phyloP scores from a whole-genome alignment of 2,888 invertebrate species.

The Lithosia quadra region DNA sequence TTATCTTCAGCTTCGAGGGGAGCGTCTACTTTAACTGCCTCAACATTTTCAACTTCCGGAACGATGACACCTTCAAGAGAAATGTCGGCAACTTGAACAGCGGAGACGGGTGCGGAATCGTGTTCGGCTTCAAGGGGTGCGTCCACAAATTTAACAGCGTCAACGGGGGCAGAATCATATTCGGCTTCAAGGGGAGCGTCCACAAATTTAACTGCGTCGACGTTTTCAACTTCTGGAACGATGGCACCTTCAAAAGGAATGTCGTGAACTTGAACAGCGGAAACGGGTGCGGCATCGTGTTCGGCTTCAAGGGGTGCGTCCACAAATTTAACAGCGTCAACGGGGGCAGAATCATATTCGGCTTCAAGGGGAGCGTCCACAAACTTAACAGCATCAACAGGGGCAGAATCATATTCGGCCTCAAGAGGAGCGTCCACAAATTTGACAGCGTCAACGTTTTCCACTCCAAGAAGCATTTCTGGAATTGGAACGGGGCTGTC shows the following conservation, averaged over 20 bases:
- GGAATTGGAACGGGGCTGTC: constrained; percentile 20
- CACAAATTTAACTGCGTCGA: constrained; percentile 10
- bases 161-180: not conserved
- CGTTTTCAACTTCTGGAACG: not conserved
- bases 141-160: constrained; percentile 11
- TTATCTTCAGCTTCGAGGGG: constrained; percentile 15
- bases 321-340: constrained; percentile 4
- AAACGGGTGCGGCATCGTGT: not conserved
- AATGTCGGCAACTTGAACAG: not conserved
- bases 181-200: constrained; percentile 21
- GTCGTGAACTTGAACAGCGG: constrained; percentile 1
- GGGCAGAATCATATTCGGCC: not conserved
- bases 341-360: not conserved
- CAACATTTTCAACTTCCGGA: not conserved
- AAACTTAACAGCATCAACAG: not conserved
- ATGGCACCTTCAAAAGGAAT: constrained; percentile 1
- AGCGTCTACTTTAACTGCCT: constrained; percentile 16
- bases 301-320: constrained; percentile 3
- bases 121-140: not conserved
- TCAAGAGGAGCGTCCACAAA: constrained; percentile 21
- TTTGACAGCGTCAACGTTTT: constrained; percentile 7
- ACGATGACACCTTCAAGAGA: not conserved
- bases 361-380: constrained; percentile 20
- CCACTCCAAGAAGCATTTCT: constrained; percentile 15
- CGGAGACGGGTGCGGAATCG: not conserved